These are phyloP conservation scores for Dugesia japonica DNA, from an alignment of 2,888 invertebrate genomes.

Conservation along the genomic window DNA sequence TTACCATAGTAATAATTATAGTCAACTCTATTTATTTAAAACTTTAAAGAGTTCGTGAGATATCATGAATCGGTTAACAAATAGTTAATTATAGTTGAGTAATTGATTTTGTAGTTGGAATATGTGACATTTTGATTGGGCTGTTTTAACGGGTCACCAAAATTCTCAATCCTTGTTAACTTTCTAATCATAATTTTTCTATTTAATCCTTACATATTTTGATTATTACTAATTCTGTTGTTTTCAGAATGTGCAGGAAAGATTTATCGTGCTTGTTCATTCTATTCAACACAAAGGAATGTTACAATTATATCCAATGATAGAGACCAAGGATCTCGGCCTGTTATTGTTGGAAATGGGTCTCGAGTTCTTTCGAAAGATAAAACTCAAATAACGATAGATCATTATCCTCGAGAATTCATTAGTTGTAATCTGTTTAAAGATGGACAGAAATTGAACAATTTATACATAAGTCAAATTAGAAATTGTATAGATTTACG, in stretches of 20 bases:
- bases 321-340: neutral
- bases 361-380: neutral
- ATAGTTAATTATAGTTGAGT: too few relatives aligned
- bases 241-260: slow-evolving; percentile 3
- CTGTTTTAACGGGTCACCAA: too few relatives aligned
- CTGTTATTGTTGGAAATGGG: neutral
- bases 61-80: too few relatives aligned
- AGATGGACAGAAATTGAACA: neutral
- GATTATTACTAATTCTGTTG: too few relatives aligned
- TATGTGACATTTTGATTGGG: too few relatives aligned
- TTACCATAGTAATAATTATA: too few relatives aligned
- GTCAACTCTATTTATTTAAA: too few relatives aligned
- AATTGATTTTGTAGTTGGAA: too few relatives aligned
- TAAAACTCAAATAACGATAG: neutral
- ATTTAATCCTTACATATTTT: too few relatives aligned
- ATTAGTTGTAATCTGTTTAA: neutral
- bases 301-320: neutral
- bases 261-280: neutral
- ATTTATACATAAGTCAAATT: neutral
- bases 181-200: too few relatives aligned
- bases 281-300: neutral
- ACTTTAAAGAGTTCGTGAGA: too few relatives aligned
- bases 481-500: neutral
- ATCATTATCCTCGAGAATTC: neutral
- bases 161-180: too few relatives aligned